phyloP scores from a whole-genome alignment of 2,888 invertebrate species.

The Oscheius onirici region DNA sequence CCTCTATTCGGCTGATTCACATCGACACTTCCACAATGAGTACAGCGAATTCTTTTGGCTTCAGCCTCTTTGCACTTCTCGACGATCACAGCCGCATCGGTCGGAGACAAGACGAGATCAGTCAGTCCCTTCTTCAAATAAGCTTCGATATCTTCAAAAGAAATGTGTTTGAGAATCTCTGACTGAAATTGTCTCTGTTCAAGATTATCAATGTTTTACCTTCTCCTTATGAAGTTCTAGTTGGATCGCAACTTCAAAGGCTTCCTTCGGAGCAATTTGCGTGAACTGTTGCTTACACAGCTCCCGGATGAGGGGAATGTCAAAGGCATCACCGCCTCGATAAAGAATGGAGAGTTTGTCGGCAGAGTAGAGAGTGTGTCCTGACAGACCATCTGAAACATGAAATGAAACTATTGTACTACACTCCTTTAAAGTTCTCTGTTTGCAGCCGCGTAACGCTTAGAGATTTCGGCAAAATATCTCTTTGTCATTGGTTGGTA shows the following conservation, averaged over 20 bases:
- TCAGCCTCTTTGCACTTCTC: constrained; percentile 10
- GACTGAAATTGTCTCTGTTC: constrained; percentile 6
- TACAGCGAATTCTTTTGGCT: not conserved
- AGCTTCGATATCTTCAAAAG: not conserved
- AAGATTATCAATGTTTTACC: not conserved
- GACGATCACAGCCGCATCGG: constrained; percentile 12
- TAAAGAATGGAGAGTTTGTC: not conserved
- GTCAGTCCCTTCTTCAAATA: constrained; percentile 11
- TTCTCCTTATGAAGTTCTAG: constrained; percentile 10
- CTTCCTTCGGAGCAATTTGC: not conserved
- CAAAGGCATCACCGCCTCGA: constrained; percentile 9
- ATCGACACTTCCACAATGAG: not conserved
- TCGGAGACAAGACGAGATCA: constrained; percentile 12
- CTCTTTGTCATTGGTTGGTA: too few species aligned
- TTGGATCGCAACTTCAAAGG: constrained; percentile 18
- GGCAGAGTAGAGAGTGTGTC: not conserved
- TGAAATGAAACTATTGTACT: too few species aligned
- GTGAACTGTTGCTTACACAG: constrained; percentile 3
- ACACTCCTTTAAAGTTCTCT: too few species aligned
- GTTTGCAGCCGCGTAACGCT: too few species aligned
- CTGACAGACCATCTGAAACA: not conserved
- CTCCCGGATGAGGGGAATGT: constrained; percentile 14
- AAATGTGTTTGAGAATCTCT: constrained; percentile 17
- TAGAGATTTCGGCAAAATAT: too few species aligned
- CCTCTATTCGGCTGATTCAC: not conserved